These are phyloP conservation scores for Colinus virginianus DNA, from an alignment of 2,113 vertebrate species.

Conservation along the genomic window DNA sequence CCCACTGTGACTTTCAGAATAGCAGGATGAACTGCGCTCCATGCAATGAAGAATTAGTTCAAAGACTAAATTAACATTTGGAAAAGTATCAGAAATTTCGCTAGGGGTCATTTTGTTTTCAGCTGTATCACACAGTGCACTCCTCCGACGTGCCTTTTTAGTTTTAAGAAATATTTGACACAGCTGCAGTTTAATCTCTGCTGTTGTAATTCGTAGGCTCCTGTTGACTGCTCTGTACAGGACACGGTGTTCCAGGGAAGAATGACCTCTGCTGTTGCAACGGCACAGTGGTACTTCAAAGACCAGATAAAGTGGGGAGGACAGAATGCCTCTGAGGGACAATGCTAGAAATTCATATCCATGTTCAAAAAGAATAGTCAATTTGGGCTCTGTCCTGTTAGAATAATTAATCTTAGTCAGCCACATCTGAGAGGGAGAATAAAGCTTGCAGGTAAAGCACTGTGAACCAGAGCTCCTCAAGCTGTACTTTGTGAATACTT, in stretches of 20 bases:
- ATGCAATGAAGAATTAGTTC: neutral
- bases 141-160: neutral
- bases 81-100: neutral
- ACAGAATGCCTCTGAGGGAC: slow-evolving; percentile 33
- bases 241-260: slow-evolving; percentile 8
- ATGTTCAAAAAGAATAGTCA: slow-evolving; percentile 31
- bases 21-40: neutral
- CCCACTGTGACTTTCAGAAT: neutral
- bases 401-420: slow-evolving; percentile 24
- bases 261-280: slow-evolving; percentile 14
- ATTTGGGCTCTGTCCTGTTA: neutral
- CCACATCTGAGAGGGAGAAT: neutral
- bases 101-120: neutral
- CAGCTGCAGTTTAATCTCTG: slow-evolving; percentile 14
- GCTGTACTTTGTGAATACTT: slow-evolving; percentile 16
- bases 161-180: neutral
- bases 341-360: slow-evolving; percentile 7
- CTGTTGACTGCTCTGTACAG: neutral
- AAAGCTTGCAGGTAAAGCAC: neutral
- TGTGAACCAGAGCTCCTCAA: slow-evolving; percentile 1
- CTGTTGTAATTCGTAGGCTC: neutral
- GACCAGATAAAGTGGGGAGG: neutral
- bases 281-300: neutral
- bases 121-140: neutral
- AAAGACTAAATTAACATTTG: slow-evolving; percentile 13